Base-by-base conservation (phyloP, 2,113 vertebrate species). In the Eira barbara region DNA sequence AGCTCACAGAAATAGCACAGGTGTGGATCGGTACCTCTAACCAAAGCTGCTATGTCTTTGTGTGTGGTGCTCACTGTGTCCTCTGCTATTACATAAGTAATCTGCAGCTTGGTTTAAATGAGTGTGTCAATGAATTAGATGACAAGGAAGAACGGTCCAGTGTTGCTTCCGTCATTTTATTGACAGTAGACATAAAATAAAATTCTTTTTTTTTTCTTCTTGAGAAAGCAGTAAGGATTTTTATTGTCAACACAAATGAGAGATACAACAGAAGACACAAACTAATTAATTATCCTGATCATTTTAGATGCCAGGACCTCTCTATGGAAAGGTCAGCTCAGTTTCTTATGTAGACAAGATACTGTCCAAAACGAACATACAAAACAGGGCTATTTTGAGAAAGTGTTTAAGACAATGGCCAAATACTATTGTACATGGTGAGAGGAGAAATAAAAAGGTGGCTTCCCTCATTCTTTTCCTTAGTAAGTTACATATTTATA, bases 251-350 rank as follows among this genome's bases (percentile, higher is more conserved):
- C 92, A 96, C 79, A 89, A 85, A 55, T 25, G 61, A 88, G 45
- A 95, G 89, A 91, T 23, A 79, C 71, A 89, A 94, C 49, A 74
- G 57, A 97, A 94, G 85, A 94, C 74, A 96, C 80, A 97, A 98
- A 98, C 97, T 97, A 97, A 92, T 98, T 84, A 98, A 94, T 55
- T 73, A 61, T 96, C 92, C 79, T 65, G 36, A 63, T 81, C 83
- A 59, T 71, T 45, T 36, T 45, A 88, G 55, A 85, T 45, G 73
- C 36, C 67, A 83, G 79, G 80, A 65, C 76, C 73, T 78, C 82
- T 90, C 96, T 92, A 1, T 34, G 36, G 82, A 63, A 82, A 88
- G 86, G 39, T 89, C 82, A 94, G 65, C 73, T 91, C 29, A 36
- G 49, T 73, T 95, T 36, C 45, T 86, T 89, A 21, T 29, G 21